Evolutionary conservation across 2,888 invertebrate genomes (phyloP), one percentile per base, ranked within the genome.

Genomic region (Chalcis sispes): DNA sequence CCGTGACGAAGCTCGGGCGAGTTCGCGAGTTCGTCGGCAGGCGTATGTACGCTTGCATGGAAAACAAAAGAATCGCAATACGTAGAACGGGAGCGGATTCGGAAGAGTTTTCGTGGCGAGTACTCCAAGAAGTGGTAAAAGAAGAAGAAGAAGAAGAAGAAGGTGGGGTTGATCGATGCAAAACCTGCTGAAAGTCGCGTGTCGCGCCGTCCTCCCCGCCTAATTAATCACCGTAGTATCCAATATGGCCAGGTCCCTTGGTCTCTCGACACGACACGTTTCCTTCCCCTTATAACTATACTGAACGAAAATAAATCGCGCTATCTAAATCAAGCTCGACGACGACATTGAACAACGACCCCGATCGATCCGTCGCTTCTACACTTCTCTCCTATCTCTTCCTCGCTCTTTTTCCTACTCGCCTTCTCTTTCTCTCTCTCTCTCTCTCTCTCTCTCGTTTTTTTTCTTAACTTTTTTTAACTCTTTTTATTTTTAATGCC

Each of bases 321-420:
- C 81, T 82, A 83, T 80, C 82, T 82, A 82, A 83, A 83, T 83
- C 82, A 83, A 81, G 80, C 80, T 79, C 79, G 58, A 77, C 70
- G 79, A 79, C 80, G 81, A 82, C 82, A 81, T 78, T 82, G 81
- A 81, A 81, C 80, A 82, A 83, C 79, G 81, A 82, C 77, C 80
- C 73, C 72, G 77, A 78, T 79, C 77, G 77, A 79, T 75, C 65
- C 66, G 61, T 67, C 29, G 42, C 61, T 78, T 75, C 75, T 72
- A 32, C 61, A 59, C 56, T 72, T n/a, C 64, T 69, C 48, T 48
- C 77, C 62, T 71, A 71, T 78, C 72, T 65, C 25, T 61, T 18
- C 42, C 42, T 48, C 50, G 15, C 48, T 52, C n/a, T 59, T 32
- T 67, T 40, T 59, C 74, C 59, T 23, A 48, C 71, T 29, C 20